Base-by-base conservation (phyloP, 2,113 vertebrate genomes). In the Mormyrus lacerda region DNA sequence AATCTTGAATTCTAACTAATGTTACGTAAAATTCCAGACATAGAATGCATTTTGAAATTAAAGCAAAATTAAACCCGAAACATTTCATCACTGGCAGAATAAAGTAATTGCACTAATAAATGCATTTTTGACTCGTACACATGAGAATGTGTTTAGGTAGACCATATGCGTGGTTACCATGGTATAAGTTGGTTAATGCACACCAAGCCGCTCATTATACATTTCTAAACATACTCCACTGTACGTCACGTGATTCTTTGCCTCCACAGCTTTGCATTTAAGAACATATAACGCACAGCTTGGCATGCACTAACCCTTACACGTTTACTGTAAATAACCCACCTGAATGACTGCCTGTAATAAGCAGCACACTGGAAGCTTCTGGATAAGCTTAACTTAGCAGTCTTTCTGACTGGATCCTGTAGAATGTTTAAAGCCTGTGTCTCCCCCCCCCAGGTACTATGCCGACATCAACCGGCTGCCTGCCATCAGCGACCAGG, bases 401-500 rank as follows among this genome's bases (percentile, higher is more conserved):
- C 35, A 15, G 98, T 98, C 84, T 99, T 99, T 95, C 96, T 99
- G 92, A 98, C 98, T 0, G 98, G 99, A 93, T 98, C 87, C 96
- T 99, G 89, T 98, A 99, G 89, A 96, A 97, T 0, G 92, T 93
- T 1, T 98, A 99, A 13, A 84, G 82, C 47, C 47, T 11, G 73
- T 92, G 87, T 88, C 11, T 42, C 39, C 4, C 7, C 93, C 50
- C 45, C 85, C 79, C 95, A 99, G 98, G 96, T 99, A 99, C 95
- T 99, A 99, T 7, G 98, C 98, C 0, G 98, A 99, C 94, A 99
- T 99, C 24, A 96, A 96, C 95, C 97, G 97, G 91, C 97, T 99
- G 73, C 98, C 98, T 0, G 97, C 98, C 93, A 99, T 99, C 94
- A 99, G 98, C 0, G 98, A 99, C 96, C 98, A 99, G 95, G 98